Evolutionary conservation across 1,140 invertebrate species (phyloP).

Genomic region (Aphis craccivora): DNA sequence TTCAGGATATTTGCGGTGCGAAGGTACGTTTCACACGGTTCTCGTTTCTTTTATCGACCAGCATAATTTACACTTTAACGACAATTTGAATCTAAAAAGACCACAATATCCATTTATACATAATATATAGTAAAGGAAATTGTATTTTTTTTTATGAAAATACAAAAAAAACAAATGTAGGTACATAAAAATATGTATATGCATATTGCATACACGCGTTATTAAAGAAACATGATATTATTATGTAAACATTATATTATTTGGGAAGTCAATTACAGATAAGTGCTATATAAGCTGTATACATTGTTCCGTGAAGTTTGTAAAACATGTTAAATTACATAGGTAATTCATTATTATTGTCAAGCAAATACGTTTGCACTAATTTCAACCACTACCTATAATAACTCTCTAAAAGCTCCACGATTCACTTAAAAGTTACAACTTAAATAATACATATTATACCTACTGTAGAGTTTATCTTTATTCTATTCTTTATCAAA

Average conservation of each 20-base stretch:
- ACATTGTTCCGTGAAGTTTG: not conserved
- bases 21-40: not conserved
- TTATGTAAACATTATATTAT: slow-evolving; percentile 2
- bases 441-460: not conserved
- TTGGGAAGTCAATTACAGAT: not conserved
- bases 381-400: not conserved
- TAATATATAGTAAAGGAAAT: not conserved
- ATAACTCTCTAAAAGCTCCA: not conserved
- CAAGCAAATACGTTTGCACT: not conserved
- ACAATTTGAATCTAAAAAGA: not conserved
- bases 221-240: not conserved
- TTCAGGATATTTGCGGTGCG: not conserved
- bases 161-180: not conserved
- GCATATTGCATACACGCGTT: not conserved
- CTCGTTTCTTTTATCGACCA: not conserved
- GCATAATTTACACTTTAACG: not conserved
- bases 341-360: not conserved
- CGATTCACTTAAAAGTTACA: not conserved
- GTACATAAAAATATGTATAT: not conserved
- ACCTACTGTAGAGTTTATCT: not conserved
- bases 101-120: not conserved
- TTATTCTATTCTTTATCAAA: not conserved
- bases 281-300: not conserved
- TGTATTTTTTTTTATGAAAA: not conserved
- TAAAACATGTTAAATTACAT: not conserved